A percentile compares a stretch with the other conserved stretches of the same genome.
Evolutionary conservation across 1,140 invertebrate species (phyloP).

Genomic region (Drosophila albomicans): DNA sequence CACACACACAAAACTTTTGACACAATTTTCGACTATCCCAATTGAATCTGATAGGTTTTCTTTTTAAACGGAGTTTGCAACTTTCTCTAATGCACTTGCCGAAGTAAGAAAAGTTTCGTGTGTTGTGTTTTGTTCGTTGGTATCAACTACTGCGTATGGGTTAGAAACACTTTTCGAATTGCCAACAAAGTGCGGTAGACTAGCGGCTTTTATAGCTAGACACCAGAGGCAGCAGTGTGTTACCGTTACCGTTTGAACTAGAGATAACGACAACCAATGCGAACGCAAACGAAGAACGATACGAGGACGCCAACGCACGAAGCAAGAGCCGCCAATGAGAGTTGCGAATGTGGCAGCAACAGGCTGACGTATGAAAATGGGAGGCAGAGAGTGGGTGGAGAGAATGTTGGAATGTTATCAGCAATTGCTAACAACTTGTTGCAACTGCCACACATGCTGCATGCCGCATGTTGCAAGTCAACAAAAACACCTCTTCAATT

Average conservation of each 20-base stretch:
- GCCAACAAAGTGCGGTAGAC: conserved; percentile 67
- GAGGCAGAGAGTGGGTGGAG: background rate
- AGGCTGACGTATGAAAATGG: conserved; percentile 40
- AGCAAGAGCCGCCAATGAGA: conserved; percentile 55
- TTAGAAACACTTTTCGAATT: conserved; percentile 68
- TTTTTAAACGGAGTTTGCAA: conserved; percentile 32
- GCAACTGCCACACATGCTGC: conserved; percentile 20
- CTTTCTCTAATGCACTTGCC: conserved; percentile 24
- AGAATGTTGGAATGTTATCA: conserved; percentile 9
- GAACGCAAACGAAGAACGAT: conserved; percentile 57
- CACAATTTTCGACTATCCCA: conserved; percentile 16
- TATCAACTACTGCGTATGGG: conserved; percentile 38
- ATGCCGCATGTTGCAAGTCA: conserved; percentile 11
- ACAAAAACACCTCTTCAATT: background rate
- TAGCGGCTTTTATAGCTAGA: conserved; percentile 72
- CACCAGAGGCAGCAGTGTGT: conserved; percentile 22
- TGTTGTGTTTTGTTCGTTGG: conserved; percentile 15
- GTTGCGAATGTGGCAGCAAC: conserved; percentile 50
- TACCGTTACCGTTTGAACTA: conserved; percentile 24
- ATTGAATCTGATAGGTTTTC: conserved; percentile 7
- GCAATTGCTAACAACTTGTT: conserved; percentile 13
- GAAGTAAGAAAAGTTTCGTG: conserved; percentile 22
- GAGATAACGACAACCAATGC: conserved; percentile 71
- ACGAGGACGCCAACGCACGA: conserved; percentile 63
- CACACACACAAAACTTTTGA: background rate